Conservation (phyloP, 2,888 invertebrate species). For the Meandrusa payeni region DNA sequence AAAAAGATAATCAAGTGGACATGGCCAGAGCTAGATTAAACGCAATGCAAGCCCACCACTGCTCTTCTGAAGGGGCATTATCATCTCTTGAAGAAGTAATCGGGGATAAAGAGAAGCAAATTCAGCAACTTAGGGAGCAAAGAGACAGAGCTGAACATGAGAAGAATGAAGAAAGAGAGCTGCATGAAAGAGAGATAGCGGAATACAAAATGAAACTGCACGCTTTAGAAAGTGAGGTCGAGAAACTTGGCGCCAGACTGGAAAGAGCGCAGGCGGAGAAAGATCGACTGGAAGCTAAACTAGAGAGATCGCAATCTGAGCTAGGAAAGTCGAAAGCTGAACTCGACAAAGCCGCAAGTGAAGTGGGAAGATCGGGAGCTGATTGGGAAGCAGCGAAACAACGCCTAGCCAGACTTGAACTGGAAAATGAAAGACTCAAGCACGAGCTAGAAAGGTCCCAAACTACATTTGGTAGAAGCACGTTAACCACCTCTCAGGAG, state of each 20-base stretch:
- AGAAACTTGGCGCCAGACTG: slow-evolving; percentile 91
- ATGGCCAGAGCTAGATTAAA: slow-evolving; percentile 94
- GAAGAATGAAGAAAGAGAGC: slow-evolving; percentile 96
- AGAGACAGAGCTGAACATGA: slow-evolving; percentile 97
- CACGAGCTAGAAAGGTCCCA: slow-evolving; percentile 92
- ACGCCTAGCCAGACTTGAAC: slow-evolving; percentile 89
- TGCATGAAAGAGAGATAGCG: slow-evolving; percentile 95
- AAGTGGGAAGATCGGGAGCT: slow-evolving; percentile 92
- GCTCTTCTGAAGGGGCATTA: slow-evolving; percentile 95
- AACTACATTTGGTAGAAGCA: slow-evolving; percentile 90
- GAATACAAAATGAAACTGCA: slow-evolving; percentile 97
- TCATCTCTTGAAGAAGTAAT: slow-evolving; percentile 97
- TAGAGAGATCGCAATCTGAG: slow-evolving; percentile 96
- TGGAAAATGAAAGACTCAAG: slow-evolving; percentile 94
- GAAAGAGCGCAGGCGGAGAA: slow-evolving; percentile 95
- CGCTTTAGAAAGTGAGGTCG: slow-evolving; percentile 94
- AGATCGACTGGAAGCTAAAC: slow-evolving; percentile 93
- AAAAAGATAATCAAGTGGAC: slow-evolving; percentile 98
- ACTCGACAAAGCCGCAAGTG: slow-evolving; percentile 93
- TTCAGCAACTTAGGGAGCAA: slow-evolving; percentile 95
- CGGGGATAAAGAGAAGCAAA: slow-evolving; percentile 98
- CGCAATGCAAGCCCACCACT: slow-evolving; percentile 97
- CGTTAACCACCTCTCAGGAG: slow-evolving; percentile 90
- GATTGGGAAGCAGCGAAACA: slow-evolving; percentile 94
- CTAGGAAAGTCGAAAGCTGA: slow-evolving; percentile 97